Base-by-base conservation (phyloP, 1,140 invertebrate species). In the Saccostrea echinata region DNA sequence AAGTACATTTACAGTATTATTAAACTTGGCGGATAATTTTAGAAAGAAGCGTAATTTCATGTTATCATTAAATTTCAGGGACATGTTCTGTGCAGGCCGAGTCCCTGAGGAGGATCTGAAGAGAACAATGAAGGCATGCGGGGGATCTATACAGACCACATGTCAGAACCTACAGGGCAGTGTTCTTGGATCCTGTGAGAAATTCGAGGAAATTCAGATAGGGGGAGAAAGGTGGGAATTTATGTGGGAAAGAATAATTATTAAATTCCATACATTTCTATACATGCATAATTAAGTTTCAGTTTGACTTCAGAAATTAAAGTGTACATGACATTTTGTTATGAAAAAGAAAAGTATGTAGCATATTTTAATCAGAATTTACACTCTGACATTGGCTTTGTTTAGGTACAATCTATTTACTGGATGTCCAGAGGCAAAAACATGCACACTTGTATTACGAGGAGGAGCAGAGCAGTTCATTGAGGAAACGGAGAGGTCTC, bases 71-170 rank as follows among this genome's bases (percentile, higher is more conserved):
- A 61, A 43, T 92, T 92, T 82, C 86, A 97, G 98, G 84, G 97
- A 99, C 94, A 99, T 99, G 97, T 99, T 99, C 96, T 99, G 99
- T 95, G 99, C 99, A 91, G 99, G 99, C 57, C 97, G 99, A 86
- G 98, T 99, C 11, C 96, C 97, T 16, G 98, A 99, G 3, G 99
- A 99, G 95, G 99, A 99, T 96, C 95, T 99, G 86, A 97, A 97
- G 91, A 96, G 99, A 89, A 99, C 98, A 4, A 97, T 99, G 97
- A 98, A 99, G 94, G 98, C 99, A 2, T 99, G 99, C 95, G 99
- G 99, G 76, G 99, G 98, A 30, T 97, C 97, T 16, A 97, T 99
- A 33, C 97, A 99, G 91, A 97, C 98, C 1, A 99, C 99, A 0
- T 97, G 98, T 51, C 96, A 98, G 82, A 98, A 98, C 93, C 96